Base-by-base conservation (phyloP, 2,797 vertebrate genomes). In the Urosaurus nigricauda region DNA sequence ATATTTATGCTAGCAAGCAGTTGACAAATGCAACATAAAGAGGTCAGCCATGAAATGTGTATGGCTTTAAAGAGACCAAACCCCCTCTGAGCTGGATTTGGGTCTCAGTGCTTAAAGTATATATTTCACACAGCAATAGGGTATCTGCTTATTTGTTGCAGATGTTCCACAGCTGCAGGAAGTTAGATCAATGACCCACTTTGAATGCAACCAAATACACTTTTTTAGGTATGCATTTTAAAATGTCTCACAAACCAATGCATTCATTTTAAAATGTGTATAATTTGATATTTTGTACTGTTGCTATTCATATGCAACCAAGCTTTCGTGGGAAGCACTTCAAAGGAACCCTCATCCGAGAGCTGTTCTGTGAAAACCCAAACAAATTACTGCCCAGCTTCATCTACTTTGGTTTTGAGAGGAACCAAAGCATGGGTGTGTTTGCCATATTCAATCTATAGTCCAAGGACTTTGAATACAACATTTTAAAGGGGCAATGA, bases 401-500 rank as follows among this genome's bases (percentile, higher is more conserved):
- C 94, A 92, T 94, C 94, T 93, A 93, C 91, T 82, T 95, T 96
- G 95, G 97, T 97, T 98, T 98, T 97, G 96, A 97, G 96, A 97
- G 95, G 94, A 96, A 90, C 96, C 93, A 94, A 96, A 95, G 95
- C 96, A 83, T 96, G 97, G 96, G 97, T 89, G 97, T 96, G 96
- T 96, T 97, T 96, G 97, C 97, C 97, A 90, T 97, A 97, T 95
- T 95, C 94, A 91, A 95, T 97, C 96, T 95, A 90, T 89, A 95
- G 93, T 83, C 95, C 95, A 96, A 96, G 96, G 94, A 96, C 96
- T 96, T 96, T 94, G 95, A 92, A 43, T 86, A 65, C 87, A 79
- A 93, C 68, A 4, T 53, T 84, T 40, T 63, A 91, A 70, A 83
- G 56, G 74, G 0, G 58, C 0, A 4, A 63, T 24, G 65, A 78